Percentiles rank a stretch among this genome's conserved stretches.
phyloP scores from a whole-genome alignment of 1,140 invertebrate genomes.

The Meloidogyne chitwoodi region DNA sequence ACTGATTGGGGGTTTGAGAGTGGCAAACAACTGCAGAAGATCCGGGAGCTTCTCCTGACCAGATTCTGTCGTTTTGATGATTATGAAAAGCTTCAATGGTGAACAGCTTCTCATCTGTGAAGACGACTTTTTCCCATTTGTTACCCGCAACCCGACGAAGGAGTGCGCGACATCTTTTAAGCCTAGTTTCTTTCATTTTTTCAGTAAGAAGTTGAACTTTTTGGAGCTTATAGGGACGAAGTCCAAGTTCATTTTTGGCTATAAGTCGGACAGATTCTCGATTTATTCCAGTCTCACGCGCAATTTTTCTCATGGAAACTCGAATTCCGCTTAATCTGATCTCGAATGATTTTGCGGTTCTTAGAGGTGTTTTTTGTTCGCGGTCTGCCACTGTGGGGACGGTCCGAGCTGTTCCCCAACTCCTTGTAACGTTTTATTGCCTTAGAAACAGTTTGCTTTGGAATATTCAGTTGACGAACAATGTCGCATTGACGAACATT shows the following conservation, averaged over 20 bases:
- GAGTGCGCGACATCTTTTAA: neutral
- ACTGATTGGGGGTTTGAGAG: too few species aligned
- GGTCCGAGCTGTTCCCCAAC: neutral
- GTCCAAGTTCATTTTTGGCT: neutral
- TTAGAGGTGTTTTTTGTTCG: neutral
- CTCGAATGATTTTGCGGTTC: neutral
- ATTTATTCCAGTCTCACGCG: neutral
- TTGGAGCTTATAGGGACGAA: constrained; percentile 2
- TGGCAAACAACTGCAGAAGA: too few species aligned
- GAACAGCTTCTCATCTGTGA: too few species aligned
- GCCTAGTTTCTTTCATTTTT: neutral
- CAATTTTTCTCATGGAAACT: neutral
- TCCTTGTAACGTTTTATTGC: too few species aligned
- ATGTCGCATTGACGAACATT: too few species aligned
- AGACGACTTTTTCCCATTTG: too few species aligned
- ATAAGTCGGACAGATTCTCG: neutral
- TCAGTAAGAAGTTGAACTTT: neutral
- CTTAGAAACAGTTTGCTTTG: too few species aligned
- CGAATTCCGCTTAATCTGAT: neutral
- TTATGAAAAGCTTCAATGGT: too few species aligned
- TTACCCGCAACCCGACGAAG: neutral
- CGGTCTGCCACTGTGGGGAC: neutral
- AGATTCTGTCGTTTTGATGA: too few species aligned
- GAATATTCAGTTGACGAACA: too few species aligned
- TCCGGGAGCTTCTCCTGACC: too few species aligned